Percentiles rank a stretch among this genome's conserved stretches.
Conservation (phyloP, 2,888 invertebrate species). For the Gastrophysa polygoni region DNA sequence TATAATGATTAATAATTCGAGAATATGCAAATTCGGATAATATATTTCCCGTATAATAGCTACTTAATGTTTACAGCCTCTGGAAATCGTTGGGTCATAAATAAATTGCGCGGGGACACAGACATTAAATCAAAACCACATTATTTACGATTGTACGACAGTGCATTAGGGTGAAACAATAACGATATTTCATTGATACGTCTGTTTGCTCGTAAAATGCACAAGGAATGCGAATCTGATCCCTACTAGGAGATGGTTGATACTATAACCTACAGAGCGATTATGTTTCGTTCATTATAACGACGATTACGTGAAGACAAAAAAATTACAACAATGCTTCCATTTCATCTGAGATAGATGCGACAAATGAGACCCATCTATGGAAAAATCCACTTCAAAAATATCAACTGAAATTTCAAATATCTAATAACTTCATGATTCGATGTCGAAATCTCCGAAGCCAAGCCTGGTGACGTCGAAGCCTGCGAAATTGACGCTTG, state of each 20-base stretch:
- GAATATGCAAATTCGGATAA: neutral
- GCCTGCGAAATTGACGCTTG: too few species aligned
- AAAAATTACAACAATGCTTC: too few species aligned
- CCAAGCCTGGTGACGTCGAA: too few species aligned
- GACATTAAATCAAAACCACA: conserved; percentile 54
- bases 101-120: conserved; percentile 53
- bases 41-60: conserved; percentile 48
- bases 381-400: too few species aligned
- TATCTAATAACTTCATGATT: too few species aligned
- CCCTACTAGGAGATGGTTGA: neutral
- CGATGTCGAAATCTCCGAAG: too few species aligned
- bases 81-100: conserved; percentile 50
- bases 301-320: too few species aligned
- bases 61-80: conserved; percentile 56
- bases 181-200: conserved; percentile 37
- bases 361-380: too few species aligned
- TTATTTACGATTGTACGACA: conserved; percentile 51
- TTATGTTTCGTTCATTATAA: too few species aligned
- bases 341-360: too few species aligned
- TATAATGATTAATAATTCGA: neutral
- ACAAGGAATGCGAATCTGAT: neutral
- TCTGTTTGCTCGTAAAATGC: conserved; percentile 11
- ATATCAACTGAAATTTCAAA: too few species aligned
- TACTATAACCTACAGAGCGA: neutral
- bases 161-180: conserved; percentile 49